Conservation (phyloP, 2,888 invertebrate species). For the Teleiodes luculella region DNA sequence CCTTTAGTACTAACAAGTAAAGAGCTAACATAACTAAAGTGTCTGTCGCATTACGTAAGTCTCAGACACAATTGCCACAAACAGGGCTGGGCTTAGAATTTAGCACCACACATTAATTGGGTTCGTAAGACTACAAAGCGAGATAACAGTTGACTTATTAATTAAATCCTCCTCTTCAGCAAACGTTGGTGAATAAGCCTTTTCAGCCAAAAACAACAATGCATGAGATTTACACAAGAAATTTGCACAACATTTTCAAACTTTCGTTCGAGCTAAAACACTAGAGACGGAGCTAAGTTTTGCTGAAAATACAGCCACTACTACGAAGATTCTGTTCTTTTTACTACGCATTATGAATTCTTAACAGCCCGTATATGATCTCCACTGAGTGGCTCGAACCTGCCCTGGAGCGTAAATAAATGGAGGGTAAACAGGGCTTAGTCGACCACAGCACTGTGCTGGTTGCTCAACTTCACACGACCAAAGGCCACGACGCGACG, state of each 20-base stretch:
- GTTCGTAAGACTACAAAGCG: slow-evolving; percentile 12
- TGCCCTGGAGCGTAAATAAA: too few relatives aligned
- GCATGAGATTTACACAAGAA: slow-evolving; percentile 37
- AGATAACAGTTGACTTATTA: slow-evolving; percentile 7
- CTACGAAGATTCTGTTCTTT: not conserved
- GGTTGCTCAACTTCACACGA: too few relatives aligned
- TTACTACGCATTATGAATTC: too few relatives aligned
- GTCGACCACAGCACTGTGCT: too few relatives aligned
- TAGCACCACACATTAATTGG: not conserved
- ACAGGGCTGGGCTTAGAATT: not conserved
- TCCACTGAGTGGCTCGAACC: too few relatives aligned
- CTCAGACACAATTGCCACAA: not conserved
- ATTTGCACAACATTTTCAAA: slow-evolving; percentile 30
- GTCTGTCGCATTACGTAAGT: not conserved
- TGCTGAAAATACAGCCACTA: not conserved
- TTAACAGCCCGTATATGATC: too few relatives aligned
- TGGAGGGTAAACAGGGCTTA: too few relatives aligned
- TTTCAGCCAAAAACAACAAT: slow-evolving; percentile 28
- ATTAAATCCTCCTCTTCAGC: slow-evolving; percentile 8
- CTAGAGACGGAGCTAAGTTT: slow-evolving; percentile 23
- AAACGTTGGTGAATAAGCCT: slow-evolving; percentile 17
- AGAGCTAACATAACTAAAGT: too few relatives aligned
- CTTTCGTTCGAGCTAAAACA: slow-evolving; percentile 27
- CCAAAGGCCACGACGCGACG: too few relatives aligned
- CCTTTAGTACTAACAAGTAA: too few relatives aligned